Evolutionary conservation across 2,888 invertebrate genomes (phyloP), one percentile per base, ranked within the genome.

Genomic region (Perithous albicinctus): DNA sequence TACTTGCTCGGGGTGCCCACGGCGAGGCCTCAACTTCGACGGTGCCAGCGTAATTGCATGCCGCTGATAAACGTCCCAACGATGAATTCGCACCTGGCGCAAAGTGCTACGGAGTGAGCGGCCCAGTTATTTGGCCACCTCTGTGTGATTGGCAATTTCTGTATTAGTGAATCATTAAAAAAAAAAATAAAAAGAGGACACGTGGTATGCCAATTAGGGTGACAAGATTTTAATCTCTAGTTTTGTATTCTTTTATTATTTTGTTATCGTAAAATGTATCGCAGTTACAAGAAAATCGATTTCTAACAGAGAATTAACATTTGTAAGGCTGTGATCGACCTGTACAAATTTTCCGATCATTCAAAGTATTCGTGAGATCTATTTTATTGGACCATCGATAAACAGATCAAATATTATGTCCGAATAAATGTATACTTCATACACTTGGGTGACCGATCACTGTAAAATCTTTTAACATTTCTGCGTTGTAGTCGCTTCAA

Each of bases 71-170:
- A 38, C 54, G 69, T 51, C 8, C 20, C 43, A 46, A 8, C 32
- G 51, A 67, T 35, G 20, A 20, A 8, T 35, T 26, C 69, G 69
- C 69, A 69, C 69, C 69, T 69, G 69, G 51, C 15, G 51, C 54
- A 35, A 54, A 54, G 54, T 38, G 23, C 59, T 59, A 35, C 18
- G 7, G 12, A 43, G 12, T 15, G 4, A 12, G 3, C 43, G 43
- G 32, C n/a, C 32, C 56, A 32, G 59, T 59, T 59, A 59, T 59
- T 32, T 6, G 1, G 59, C 32, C n/a, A n/a, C 6, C 2, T 23
- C 15, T 29, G 15, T n/a, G 59, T 32, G 18, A 59, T 59, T 18
- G 32, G 18, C 59, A 18, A 15, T 59, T 32, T 32, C 18, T 35
- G 29, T 12, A n/a, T n/a, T n/a, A 15, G 56, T 56, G 29, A 56